phyloP scores from a whole-genome alignment of 2,797 vertebrate genomes.

The Peromyscus nudipes region DNA sequence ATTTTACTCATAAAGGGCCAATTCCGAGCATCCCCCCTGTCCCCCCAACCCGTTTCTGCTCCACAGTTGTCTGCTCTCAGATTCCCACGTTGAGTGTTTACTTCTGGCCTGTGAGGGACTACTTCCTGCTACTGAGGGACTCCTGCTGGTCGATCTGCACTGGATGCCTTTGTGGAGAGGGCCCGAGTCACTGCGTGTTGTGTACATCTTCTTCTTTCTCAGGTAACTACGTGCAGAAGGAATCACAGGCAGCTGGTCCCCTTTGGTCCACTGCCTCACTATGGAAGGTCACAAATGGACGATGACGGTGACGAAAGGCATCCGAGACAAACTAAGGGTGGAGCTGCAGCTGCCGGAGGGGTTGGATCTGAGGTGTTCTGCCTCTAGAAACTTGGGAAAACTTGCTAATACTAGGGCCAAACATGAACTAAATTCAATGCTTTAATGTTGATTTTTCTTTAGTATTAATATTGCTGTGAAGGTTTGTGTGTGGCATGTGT shows the following conservation, averaged over 20 bases:
- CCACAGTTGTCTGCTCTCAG: background rate
- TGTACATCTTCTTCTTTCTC: background rate
- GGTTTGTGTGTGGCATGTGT: background rate
- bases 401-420: background rate
- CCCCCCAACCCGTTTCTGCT: too few species aligned
- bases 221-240: background rate
- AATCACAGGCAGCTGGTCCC: background rate
- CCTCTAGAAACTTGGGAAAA: conserved; percentile 19
- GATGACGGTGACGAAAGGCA: background rate
- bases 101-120: background rate
- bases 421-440: conserved; percentile 24
- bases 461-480: background rate
- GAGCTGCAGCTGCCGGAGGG: background rate
- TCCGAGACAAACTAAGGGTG: background rate
- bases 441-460: background rate
- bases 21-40: background rate
- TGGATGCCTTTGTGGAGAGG: background rate
- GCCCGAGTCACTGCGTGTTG: background rate
- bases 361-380: background rate
- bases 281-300: conserved; percentile 11
- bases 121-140: background rate
- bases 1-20: background rate
- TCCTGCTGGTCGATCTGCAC: background rate
- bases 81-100: background rate
- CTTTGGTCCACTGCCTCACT: background rate